Evolutionary conservation across 2,888 invertebrate genomes (phyloP), one percentile per base, ranked within the genome.

Genomic region (Thysanoteuthis rhombus): DNA sequence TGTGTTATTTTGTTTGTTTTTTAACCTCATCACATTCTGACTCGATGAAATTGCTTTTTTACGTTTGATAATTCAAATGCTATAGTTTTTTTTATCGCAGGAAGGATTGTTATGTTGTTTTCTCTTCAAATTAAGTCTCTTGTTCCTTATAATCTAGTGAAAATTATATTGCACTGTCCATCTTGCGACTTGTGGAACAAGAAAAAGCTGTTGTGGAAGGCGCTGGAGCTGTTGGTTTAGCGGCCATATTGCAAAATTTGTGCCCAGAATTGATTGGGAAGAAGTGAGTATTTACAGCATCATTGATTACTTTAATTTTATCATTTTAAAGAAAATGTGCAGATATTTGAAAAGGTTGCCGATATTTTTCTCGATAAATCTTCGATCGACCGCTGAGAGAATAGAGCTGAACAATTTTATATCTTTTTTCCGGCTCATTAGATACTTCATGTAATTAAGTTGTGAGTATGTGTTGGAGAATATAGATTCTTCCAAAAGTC

Each of bases 161-260:
- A 95, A 98, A 98, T 96, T 98, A 98, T 98, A 98, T 98, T 93
- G 98, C 98, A 1, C 98, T 98, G 94, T 98, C 98, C 1, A 98
- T 98, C 94, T 97, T 99, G 94, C 97, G 98, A 47, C 97, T 98
- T 93, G 98, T 98, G 19, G 98, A 99, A 96, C 97, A 98, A 95
- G 98, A 99, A 97, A 99, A 99, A 97, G 98, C 98, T 95, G 98
- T 99, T 32, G 98, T 99, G 39, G 99, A 99, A 97, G 99, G 99
- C 0, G 99, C 98, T 0, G 99, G 99, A 0, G 99, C 99, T 0
- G 98, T 98, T 1, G 98, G 98, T 0, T 97, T 99, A 28, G 99
- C 99, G 0, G 99, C 99, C 40, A 98, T 99, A 95, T 97, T 99
- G 95, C 98, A 98, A 0, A 98, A 98, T 0, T 98, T 98, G 93